These are phyloP conservation scores for Nematolebias whitei DNA, from an alignment of 2,113 vertebrate species.

Conservation along the genomic window DNA sequence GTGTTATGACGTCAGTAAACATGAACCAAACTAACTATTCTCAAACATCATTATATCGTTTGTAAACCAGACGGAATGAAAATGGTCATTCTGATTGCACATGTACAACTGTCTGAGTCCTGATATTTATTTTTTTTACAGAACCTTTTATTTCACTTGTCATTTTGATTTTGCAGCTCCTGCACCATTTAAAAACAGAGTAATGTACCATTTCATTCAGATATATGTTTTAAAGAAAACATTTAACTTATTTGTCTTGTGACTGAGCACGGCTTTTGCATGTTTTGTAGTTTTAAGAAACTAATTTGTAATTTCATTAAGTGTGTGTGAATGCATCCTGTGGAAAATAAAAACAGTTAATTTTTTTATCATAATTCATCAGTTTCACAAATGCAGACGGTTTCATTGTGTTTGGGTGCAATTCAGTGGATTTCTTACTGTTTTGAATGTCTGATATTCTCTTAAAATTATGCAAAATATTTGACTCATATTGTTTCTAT, in stretches of 20 bases:
- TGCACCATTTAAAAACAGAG: slow-evolving; percentile 9
- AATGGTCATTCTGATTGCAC: neutral
- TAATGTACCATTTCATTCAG: slow-evolving; percentile 30
- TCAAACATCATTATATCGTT: neutral
- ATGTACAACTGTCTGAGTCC: neutral
- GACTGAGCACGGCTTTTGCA: slow-evolving; percentile 36
- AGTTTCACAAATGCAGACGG: neutral
- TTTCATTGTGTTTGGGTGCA: slow-evolving; percentile 11
- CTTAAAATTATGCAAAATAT: too few relatives aligned
- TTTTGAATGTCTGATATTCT: neutral
- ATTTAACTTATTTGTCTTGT: slow-evolving; percentile 53
- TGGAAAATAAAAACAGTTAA: slow-evolving; percentile 11
- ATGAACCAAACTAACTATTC: neutral
- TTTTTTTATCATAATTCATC: slow-evolving; percentile 5
- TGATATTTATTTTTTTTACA: neutral
- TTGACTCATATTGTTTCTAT: slow-evolving; percentile 8
- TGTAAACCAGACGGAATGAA: neutral
- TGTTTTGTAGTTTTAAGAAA: slow-evolving; percentile 49
- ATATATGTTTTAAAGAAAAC: slow-evolving; percentile 52
- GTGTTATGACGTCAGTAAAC: neutral
- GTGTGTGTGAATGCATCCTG: slow-evolving; percentile 5
- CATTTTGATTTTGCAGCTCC: slow-evolving; percentile 15
- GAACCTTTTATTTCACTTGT: neutral
- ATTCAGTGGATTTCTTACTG: slow-evolving; percentile 15
- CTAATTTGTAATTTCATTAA: slow-evolving; percentile 55